Evolutionary conservation across 2,888 invertebrate species (phyloP).

Genomic region (Pachymerium ferrugineum): DNA sequence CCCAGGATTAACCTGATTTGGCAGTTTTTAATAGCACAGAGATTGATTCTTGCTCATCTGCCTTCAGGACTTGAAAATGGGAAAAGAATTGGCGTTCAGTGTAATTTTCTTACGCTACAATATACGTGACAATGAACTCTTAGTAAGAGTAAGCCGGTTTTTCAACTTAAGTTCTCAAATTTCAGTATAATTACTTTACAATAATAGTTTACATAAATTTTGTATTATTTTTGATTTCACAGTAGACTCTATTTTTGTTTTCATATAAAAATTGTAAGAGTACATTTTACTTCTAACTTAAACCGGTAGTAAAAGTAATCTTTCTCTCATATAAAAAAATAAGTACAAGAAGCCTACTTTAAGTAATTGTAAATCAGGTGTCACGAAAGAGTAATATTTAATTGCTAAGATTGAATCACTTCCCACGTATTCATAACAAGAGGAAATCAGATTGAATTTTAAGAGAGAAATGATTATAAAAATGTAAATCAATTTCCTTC

Average conservation of each 20-base stretch:
- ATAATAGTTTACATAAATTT: background rate
- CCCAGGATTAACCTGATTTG: background rate
- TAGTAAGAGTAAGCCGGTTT: background rate
- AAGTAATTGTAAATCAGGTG: background rate
- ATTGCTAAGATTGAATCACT: background rate
- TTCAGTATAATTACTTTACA: background rate
- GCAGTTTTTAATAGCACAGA: background rate
- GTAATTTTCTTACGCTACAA: background rate
- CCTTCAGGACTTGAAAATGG: background rate
- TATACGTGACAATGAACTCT: background rate
- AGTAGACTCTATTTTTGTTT: too few species aligned
- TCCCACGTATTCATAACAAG: background rate
- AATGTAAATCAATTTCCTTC: background rate
- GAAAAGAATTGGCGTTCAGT: background rate
- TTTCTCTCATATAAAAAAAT: too few species aligned
- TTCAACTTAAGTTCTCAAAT: background rate
- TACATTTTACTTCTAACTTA: too few species aligned
- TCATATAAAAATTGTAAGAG: too few species aligned
- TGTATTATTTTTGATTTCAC: too few species aligned
- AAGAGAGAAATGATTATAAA: background rate
- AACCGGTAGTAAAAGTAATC: too few species aligned
- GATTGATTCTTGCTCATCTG: background rate
- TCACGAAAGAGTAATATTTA: background rate
- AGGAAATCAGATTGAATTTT: background rate
- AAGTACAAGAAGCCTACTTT: too few species aligned